Conservation (phyloP, 1,140 invertebrate species). For the Caenorhabditis briggsae region DNA sequence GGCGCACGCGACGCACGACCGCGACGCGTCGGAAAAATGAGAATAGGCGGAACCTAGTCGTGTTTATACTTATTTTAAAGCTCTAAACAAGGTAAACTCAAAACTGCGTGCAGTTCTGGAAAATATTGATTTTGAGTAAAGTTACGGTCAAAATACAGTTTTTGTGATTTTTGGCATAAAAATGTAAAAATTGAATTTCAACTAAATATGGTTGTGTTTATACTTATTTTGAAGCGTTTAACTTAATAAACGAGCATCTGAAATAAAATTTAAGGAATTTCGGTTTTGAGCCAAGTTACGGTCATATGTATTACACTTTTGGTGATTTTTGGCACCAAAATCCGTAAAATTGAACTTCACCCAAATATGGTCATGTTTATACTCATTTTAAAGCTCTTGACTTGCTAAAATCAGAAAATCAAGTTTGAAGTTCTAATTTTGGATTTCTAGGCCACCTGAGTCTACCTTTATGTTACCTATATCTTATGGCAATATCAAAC, state of each 20-base stretch:
- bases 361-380: conserved; percentile 2
- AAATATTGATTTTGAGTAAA: not conserved
- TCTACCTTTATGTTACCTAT: too few relatives aligned
- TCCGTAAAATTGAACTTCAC: not conserved
- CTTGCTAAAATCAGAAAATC: not conserved
- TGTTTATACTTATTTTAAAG: too few relatives aligned
- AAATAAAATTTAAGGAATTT: too few relatives aligned
- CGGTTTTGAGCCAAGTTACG: not conserved
- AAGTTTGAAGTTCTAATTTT: not conserved
- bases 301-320: not conserved
- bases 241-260: not conserved
- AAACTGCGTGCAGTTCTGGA: too few relatives aligned
- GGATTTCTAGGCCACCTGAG: too few relatives aligned
- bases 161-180: not conserved
- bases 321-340: not conserved
- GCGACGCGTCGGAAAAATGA: too few relatives aligned
- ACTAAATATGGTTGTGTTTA: not conserved
- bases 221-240: not conserved
- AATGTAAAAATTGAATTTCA: not conserved
- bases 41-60: too few relatives aligned
- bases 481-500: too few relatives aligned
- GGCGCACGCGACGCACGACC: too few relatives aligned
- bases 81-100: too few relatives aligned
- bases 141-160: not conserved
- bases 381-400: not conserved